Conservation (phyloP, 2,113 vertebrate genomes). For the Myocastor coypus region DNA sequence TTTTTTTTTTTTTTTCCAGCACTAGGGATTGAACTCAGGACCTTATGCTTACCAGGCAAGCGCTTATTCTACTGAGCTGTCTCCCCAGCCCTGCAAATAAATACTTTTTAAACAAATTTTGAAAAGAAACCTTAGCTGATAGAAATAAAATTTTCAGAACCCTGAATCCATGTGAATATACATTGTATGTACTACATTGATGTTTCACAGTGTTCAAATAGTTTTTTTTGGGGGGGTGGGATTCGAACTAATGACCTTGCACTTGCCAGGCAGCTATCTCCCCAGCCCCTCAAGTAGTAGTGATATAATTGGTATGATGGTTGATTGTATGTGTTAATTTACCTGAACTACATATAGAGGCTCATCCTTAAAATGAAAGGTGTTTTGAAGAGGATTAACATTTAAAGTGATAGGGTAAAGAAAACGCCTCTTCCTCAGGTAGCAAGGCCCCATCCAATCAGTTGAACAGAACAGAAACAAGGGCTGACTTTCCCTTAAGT, state of each 20-base stretch:
- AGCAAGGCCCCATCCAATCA: neutral
- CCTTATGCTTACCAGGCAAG: no score
- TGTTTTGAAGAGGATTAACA: neutral
- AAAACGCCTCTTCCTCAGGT: neutral
- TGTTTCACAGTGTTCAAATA: neutral
- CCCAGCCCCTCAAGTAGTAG: neutral
- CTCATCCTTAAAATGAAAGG: neutral
- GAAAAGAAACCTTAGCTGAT: neutral
- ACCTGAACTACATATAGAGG: neutral
- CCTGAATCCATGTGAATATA: neutral
- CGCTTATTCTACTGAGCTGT: no score
- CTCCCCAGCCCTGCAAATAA: no score
- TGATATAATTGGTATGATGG: neutral
- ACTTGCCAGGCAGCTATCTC: no score
- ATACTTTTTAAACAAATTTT: no score
- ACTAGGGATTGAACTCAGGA: no score
- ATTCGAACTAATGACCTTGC: no score
- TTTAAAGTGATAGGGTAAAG: neutral
- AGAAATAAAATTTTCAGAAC: constrained; percentile 45
- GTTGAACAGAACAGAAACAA: neutral
- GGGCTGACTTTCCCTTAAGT: neutral
- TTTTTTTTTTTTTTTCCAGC: no score
- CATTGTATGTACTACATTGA: neutral
- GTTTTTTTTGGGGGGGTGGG: no score
- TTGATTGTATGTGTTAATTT: neutral